phyloP scores from a whole-genome alignment of 1,140 invertebrate genomes.

The Apis dorsata region DNA sequence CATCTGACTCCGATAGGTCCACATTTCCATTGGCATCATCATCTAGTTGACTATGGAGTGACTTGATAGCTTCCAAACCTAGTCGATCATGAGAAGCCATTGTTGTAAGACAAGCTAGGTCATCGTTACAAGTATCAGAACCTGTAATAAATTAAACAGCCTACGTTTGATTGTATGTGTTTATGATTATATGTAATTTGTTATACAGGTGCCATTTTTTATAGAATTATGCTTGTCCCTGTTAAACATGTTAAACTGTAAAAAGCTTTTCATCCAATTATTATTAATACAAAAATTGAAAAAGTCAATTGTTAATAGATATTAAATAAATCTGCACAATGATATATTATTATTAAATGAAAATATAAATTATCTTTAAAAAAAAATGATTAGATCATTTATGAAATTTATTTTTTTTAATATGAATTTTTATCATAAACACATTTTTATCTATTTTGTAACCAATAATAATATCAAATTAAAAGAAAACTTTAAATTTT shows the following conservation, averaged over 20 bases:
- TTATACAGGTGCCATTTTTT: slow-evolving; percentile 2
- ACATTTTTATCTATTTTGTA: slow-evolving; percentile 29
- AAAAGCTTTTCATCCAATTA: not conserved
- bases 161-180: slow-evolving; percentile 52
- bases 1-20: slow-evolving; percentile 96
- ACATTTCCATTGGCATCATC: slow-evolving; percentile 97
- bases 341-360: not conserved
- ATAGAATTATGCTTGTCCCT: not conserved
- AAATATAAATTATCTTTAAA: not conserved
- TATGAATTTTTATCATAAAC: slow-evolving; percentile 41
- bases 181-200: slow-evolving; percentile 42
- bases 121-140: slow-evolving; percentile 83
- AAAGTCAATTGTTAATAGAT: slow-evolving; percentile 11
- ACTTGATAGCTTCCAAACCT: slow-evolving; percentile 93
- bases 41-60: slow-evolving; percentile 93
- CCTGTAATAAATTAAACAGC: slow-evolving; percentile 64
- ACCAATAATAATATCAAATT: not conserved
- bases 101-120: slow-evolving; percentile 86
- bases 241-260: not conserved
- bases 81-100: slow-evolving; percentile 88
- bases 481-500: not conserved
- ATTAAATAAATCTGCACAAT: not conserved
- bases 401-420: not conserved
- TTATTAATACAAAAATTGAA: slow-evolving; percentile 18
- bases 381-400: slow-evolving; percentile 8